Percentiles rank a stretch among this genome's conserved stretches.
These are phyloP conservation scores for Phenganax subtilis DNA, from an alignment of 92 coral and sea anemone genomes.

Conservation along the genomic window DNA sequence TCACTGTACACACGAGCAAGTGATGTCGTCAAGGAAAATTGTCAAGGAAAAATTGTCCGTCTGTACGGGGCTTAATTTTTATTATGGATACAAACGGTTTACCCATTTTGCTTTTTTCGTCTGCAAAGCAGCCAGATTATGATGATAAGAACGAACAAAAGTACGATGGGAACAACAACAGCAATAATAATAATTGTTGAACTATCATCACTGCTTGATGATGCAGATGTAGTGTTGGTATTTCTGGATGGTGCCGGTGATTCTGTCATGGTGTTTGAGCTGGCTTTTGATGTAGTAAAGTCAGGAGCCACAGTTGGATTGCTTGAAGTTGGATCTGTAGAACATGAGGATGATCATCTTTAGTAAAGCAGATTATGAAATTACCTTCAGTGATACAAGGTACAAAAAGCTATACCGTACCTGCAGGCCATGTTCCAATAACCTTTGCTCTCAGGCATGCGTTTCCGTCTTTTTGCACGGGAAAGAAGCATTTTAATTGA, in stretches of 20 bases:
- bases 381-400: too few species aligned
- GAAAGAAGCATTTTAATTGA: neutral
- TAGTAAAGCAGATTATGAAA: neutral
- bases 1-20: too few species aligned
- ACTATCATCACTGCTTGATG: neutral
- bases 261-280: neutral
- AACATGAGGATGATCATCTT: neutral
- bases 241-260: neutral
- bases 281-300: neutral
- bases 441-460: conserved; percentile 27
- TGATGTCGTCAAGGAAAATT: too few species aligned
- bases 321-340: neutral
- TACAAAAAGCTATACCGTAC: neutral
- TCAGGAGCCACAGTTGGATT: neutral
- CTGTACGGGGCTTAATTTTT: too few species aligned
- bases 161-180: neutral
- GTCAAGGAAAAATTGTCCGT: too few species aligned
- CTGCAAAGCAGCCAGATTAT: conserved; percentile 3
- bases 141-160: neutral
- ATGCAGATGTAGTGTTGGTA: neutral
- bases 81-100: neutral
- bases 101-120: conserved; percentile 1
- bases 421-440: conserved; percentile 23
- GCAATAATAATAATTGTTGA: neutral
- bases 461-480: neutral